Evolutionary conservation across 2,888 invertebrate species (phyloP), one percentile per base, ranked within the genome.

Genomic region (Zygogramma bicolorata): DNA sequence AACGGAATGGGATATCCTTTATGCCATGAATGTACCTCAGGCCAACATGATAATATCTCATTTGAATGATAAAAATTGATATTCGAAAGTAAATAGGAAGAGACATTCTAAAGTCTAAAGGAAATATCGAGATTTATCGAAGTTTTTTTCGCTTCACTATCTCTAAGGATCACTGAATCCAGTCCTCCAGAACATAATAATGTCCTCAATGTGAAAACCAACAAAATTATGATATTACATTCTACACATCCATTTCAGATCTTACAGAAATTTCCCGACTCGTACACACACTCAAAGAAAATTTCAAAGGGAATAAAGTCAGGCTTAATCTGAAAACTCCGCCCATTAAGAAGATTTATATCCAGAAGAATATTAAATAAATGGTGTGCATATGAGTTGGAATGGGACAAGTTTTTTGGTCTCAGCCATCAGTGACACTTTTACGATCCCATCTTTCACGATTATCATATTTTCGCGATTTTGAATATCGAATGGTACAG

Each of bases 391-490:
- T 77, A 75, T 75, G 77, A 75, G 74, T 70, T 61, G 75, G 69
- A 75, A 73, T 73, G 74, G 77, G 73, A 76, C 76, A 72, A 76
- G 75, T 77, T 63, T 79, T 79, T 79, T 77, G 67, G 73, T 73
- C 73, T 73, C 70, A 74, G 71, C 78, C 73, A 74, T 77, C 75
- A 73, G 71, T 73, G 80, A 78, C 80, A 79, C 74, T 79, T 82
- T 82, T 81, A 81, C 79, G 82, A 80, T 71, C 77, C 76, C 81
- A 78, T 82, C 78, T 76, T 79, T 82, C 80, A 79, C 73, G 79
- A 81, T 82, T 81, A 81, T 80, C 81, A 82, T 82, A 81, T 80
- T 80, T 82, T 76, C 75, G 74, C 77, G 79, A 80, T 76, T 80
- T 77, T 80, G 79, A 79, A 81, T 81, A 81, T 77, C 77, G 78